phyloP scores from a whole-genome alignment of 2,888 invertebrate species.

The Noctua janthe region DNA sequence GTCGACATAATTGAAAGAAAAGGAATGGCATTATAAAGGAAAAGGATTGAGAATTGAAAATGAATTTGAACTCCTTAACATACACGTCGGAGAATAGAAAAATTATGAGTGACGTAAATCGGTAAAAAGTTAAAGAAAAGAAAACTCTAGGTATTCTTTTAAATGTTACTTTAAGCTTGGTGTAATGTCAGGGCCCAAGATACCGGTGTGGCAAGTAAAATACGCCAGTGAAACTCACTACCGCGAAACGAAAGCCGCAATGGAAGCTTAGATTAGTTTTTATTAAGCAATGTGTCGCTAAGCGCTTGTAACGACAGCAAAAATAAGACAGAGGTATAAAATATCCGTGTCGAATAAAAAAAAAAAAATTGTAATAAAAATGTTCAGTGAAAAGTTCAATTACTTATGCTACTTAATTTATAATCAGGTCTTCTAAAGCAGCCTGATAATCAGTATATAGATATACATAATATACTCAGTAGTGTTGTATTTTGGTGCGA shows the following conservation, averaged over 20 bases:
- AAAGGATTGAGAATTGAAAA: background rate
- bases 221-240: conserved; percentile 79
- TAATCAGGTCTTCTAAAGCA: background rate
- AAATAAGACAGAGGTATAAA: background rate
- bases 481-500: background rate
- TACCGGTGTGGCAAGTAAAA: conserved; percentile 74
- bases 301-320: conserved; percentile 62
- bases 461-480: no score
- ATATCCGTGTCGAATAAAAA: background rate
- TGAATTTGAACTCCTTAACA: no score
- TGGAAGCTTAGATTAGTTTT: conserved; percentile 75
- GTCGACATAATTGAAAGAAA: background rate
- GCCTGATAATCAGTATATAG: background rate
- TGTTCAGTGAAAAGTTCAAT: background rate
- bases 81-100: background rate
- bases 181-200: conserved; percentile 73
- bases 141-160: background rate
- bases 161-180: background rate
- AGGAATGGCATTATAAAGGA: no score
- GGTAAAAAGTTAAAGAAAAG: background rate
- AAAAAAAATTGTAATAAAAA: background rate
- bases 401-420: background rate
- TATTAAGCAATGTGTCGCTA: conserved; percentile 65
- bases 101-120: background rate
- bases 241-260: conserved; percentile 79